These are phyloP conservation scores for Charina bottae DNA, from an alignment of 2,113 vertebrate species.

Conservation along the genomic window DNA sequence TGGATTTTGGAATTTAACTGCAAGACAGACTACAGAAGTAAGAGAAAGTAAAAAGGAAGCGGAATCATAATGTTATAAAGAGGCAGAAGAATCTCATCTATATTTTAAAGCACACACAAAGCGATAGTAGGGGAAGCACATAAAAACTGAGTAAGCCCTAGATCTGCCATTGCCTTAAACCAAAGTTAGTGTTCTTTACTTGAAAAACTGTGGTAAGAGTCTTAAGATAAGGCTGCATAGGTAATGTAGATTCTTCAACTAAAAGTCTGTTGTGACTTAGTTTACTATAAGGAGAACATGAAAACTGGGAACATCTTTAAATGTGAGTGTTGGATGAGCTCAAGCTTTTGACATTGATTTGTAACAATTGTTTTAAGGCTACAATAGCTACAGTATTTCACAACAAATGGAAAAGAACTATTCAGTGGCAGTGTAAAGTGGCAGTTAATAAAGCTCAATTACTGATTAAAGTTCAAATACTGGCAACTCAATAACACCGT, in stretches of 20 bases:
- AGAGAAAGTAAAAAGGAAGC: constrained; percentile 1
- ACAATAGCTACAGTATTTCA: constrained; percentile 3
- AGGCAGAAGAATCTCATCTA: constrained; percentile 7
- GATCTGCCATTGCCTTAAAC: constrained; percentile 33
- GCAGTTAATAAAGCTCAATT: neutral
- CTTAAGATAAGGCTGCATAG: neutral
- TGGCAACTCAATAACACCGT: neutral
- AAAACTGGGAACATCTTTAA: neutral
- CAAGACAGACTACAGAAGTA: neutral
- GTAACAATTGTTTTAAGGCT: constrained; percentile 26
- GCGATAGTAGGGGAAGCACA: constrained; percentile 1
- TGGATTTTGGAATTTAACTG: constrained; percentile 15
- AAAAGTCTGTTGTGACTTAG: neutral
- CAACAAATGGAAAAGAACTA: constrained; percentile 6
- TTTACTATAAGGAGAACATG: neutral
- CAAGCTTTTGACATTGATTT: neutral
- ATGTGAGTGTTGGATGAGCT: constrained; percentile 13
- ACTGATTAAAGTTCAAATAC: too few relatives aligned
- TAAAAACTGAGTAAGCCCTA: constrained; percentile 10
- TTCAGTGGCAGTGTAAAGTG: constrained; percentile 2
- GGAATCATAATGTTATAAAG: constrained; percentile 5
- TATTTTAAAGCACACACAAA: constrained; percentile 20
- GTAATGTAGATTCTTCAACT: neutral
- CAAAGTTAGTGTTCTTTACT: neutral
- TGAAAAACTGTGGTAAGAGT: neutral